Evolutionary conservation across 2,888 invertebrate species (phyloP).

Genomic region (Mechanitis mazaeus): DNA sequence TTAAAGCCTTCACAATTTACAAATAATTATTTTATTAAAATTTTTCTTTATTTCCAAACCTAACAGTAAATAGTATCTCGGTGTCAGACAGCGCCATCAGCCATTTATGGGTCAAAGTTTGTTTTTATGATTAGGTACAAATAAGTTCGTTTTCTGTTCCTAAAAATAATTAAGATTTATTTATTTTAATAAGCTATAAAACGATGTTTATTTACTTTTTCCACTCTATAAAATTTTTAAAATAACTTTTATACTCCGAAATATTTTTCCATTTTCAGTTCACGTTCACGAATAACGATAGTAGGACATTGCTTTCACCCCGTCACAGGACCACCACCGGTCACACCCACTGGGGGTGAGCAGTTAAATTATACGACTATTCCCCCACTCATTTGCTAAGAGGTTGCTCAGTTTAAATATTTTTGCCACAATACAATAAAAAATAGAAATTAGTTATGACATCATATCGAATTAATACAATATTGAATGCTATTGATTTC

Average conservation of each 20-base stretch:
- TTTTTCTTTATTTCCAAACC: neutral
- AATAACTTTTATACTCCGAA: neutral
- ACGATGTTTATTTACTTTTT: no score
- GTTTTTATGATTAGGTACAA: no score
- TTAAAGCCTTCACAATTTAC: neutral
- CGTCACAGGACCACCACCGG: constrained; percentile 21
- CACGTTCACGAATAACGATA: constrained; percentile 23
- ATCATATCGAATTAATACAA: no score
- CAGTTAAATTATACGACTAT: constrained; percentile 53
- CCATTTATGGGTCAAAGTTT: no score
- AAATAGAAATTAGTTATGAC: no score
- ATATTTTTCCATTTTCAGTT: neutral
- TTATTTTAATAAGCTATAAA: no score
- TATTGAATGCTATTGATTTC: neutral
- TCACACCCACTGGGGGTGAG: constrained; percentile 31
- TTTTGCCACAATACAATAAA: neutral
- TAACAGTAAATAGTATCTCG: neutral
- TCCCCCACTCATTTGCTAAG: constrained; percentile 45
- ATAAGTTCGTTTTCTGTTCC: no score
- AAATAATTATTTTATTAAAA: neutral
- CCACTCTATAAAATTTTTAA: no score
- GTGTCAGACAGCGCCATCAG: no score
- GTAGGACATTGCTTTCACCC: constrained; percentile 24
- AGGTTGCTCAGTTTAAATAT: constrained; percentile 25
- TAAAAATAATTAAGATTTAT: no score